These are phyloP conservation scores for Xestia c-nigrum DNA, from an alignment of 2,888 invertebrate species.

Conservation along the genomic window DNA sequence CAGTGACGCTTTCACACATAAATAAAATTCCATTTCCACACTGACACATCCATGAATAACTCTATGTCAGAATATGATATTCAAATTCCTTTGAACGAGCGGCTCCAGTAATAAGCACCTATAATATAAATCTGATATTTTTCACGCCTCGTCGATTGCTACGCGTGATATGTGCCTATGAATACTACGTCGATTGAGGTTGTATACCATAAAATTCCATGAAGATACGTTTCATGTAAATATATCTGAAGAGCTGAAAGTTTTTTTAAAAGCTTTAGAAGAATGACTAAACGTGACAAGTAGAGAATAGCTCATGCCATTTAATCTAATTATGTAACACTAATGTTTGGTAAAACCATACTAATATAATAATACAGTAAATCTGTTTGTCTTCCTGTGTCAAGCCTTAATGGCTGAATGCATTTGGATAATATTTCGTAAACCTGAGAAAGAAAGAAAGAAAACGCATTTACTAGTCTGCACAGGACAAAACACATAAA, in stretches of 20 bases:
- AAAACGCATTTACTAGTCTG: too few relatives aligned
- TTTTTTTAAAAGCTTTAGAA: background rate
- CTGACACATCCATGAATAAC: slow-evolving; percentile 57
- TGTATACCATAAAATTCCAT: background rate
- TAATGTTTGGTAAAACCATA: background rate
- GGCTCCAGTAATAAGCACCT: slow-evolving; percentile 40
- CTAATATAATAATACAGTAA: background rate
- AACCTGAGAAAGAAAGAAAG: too few relatives aligned
- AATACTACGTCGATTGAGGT: background rate
- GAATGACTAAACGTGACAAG: background rate
- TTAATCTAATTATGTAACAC: background rate
- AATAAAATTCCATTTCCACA: slow-evolving; percentile 32
- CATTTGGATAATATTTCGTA: background rate
- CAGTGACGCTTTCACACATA: slow-evolving; percentile 1
- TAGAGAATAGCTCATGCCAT: background rate
- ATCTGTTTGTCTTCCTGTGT: background rate
- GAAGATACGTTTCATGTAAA: background rate
- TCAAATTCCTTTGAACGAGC: slow-evolving; percentile 49
- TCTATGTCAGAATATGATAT: slow-evolving; percentile 49
- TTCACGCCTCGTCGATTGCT: slow-evolving; percentile 27
- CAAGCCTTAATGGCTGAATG: background rate
- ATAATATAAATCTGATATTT: slow-evolving; percentile 47
- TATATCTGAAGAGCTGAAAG: background rate
- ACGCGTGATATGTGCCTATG: background rate
- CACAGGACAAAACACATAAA: too few relatives aligned